A percentile compares a stretch with the other conserved stretches of the same genome.
Evolutionary conservation across 2,888 invertebrate species (phyloP).

Genomic region (Anorthoa munda): DNA sequence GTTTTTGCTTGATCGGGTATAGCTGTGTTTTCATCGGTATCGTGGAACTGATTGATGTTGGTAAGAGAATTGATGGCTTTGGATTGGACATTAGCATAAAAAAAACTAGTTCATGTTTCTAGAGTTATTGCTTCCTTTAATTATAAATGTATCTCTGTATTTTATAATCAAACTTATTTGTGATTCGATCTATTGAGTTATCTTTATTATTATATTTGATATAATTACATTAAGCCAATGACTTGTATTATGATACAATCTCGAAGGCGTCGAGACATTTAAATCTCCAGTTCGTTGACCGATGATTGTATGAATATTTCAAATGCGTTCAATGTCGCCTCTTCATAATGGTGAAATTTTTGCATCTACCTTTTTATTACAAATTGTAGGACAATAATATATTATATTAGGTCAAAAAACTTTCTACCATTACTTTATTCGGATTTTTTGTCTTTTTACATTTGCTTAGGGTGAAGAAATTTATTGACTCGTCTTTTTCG

Average conservation of each 20-base stretch:
- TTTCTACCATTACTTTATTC: conserved; percentile 20
- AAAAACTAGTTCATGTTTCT: conserved; percentile 23
- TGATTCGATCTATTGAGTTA: conserved; percentile 28
- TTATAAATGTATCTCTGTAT: conserved; percentile 32
- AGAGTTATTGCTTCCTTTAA: conserved; percentile 55
- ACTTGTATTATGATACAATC: conserved; percentile 50
- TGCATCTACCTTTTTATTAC: conserved; percentile 32
- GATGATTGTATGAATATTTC: conserved; percentile 49
- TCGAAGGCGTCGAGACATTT: conserved; percentile 48
- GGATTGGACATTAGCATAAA: conserved; percentile 12
- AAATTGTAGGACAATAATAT: conserved; percentile 15
- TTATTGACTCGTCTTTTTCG: conserved; percentile 29
- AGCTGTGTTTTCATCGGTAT: conserved; percentile 26
- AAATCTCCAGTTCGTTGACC: conserved; percentile 59
- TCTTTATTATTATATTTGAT: conserved; percentile 39
- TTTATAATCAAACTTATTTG: conserved; percentile 31
- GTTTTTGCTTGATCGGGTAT: conserved; percentile 32
- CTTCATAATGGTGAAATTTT: conserved; percentile 30
- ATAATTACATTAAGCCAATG: conserved; percentile 45
- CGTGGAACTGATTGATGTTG: conserved; percentile 31
- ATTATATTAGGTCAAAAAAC: conserved; percentile 11
- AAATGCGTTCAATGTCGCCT: conserved; percentile 55
- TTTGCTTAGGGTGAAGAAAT: conserved; percentile 11
- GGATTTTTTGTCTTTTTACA: conserved; percentile 8
- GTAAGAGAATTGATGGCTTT: conserved; percentile 3